These are phyloP conservation scores for Helicoverpa armigera DNA, from an alignment of 1,140 invertebrate species.

Conservation along the genomic window DNA sequence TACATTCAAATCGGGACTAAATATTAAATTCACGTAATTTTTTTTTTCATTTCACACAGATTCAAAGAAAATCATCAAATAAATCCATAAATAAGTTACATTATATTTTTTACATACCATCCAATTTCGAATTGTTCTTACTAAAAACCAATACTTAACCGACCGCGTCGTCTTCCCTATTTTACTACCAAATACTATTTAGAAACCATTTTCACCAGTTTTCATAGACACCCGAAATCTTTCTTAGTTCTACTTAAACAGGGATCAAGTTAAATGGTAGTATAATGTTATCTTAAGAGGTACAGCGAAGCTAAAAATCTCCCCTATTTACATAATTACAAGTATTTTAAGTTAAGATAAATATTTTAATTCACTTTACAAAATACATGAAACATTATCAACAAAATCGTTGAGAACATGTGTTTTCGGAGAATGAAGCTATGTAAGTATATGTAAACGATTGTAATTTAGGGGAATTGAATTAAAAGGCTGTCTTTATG, in stretches of 20 bases:
- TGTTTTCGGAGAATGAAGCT: slow-evolving; percentile 3
- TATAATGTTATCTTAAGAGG: slow-evolving; percentile 53
- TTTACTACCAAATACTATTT: slow-evolving; percentile 51
- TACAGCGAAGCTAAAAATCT: slow-evolving; percentile 49
- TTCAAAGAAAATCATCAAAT: too few relatives aligned
- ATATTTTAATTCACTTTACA: not conserved
- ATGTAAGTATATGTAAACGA: slow-evolving; percentile 5
- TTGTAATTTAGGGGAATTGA: not conserved
- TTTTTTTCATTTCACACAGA: too few relatives aligned
- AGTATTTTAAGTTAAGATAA: slow-evolving; percentile 49
- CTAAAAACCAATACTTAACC: slow-evolving; percentile 48
- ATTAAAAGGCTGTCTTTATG: too few relatives aligned
- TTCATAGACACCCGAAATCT: not conserved
- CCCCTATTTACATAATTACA: slow-evolving; percentile 49
- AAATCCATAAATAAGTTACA: too few relatives aligned
- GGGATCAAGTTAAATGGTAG: slow-evolving; percentile 17
- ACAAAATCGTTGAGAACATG: not conserved
- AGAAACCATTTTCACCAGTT: not conserved
- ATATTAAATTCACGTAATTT: too few relatives aligned
- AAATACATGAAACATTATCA: not conserved
- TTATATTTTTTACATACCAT: too few relatives aligned
- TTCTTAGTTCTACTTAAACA: not conserved
- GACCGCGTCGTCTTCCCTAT: slow-evolving; percentile 41
- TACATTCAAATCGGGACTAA: too few relatives aligned
- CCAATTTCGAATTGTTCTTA: too few relatives aligned